These are phyloP conservation scores for Chelmon rostratus DNA, from an alignment of 2,797 vertebrate genomes.

Conservation along the genomic window DNA sequence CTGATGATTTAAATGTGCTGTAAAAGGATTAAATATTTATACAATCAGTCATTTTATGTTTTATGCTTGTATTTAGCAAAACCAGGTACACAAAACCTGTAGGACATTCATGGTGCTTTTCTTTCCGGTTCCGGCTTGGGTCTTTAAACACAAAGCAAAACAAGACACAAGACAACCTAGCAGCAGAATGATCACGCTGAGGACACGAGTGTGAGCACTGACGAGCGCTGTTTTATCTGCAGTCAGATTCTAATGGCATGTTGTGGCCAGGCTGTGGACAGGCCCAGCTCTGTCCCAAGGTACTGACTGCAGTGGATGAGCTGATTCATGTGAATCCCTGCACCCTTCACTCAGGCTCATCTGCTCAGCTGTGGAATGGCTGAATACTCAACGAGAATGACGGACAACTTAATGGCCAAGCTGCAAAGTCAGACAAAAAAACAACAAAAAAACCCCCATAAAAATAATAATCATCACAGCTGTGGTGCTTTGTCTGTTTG, in stretches of 20 bases:
- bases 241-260: conserved; percentile 80
- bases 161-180: not conserved
- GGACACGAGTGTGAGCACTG: conserved; percentile 41
- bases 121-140: not conserved
- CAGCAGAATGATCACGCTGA: not conserved
- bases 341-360: conserved; percentile 73
- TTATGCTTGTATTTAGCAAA: too few relatives aligned
- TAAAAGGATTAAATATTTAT: too few relatives aligned
- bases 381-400: conserved; percentile 19
- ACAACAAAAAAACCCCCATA: too few relatives aligned
- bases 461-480: not conserved
- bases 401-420: conserved; percentile 46
- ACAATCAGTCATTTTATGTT: too few relatives aligned
- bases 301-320: conserved; percentile 78
- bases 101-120: not conserved
- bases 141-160: not conserved
- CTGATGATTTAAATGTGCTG: too few relatives aligned
- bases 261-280: conserved; percentile 77
- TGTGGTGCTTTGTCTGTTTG: not conserved
- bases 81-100: too few relatives aligned
- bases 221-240: conserved; percentile 75
- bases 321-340: conserved; percentile 65
- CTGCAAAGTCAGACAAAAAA: conserved; percentile 70
- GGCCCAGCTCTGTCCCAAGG: conserved; percentile 79
- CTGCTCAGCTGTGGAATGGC: conserved; percentile 69